Percentiles rank a stretch among this genome's conserved stretches.
Evolutionary conservation across 2,888 invertebrate species (phyloP).

Genomic region (Monochamus alternatus): DNA sequence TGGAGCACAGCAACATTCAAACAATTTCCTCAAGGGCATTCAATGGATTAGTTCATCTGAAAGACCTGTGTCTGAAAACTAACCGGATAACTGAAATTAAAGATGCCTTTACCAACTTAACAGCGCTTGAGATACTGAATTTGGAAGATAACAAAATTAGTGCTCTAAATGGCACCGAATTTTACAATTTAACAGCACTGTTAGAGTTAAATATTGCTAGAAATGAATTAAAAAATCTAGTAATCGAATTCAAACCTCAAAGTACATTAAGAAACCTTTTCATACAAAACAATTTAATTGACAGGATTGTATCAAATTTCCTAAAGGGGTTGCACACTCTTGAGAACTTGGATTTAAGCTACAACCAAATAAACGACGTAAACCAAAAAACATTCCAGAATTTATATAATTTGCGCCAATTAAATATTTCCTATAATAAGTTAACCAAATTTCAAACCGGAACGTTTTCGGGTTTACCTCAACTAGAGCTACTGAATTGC

Average conservation of each 20-base stretch:
- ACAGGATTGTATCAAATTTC: conserved; percentile 53
- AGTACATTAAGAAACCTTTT: conserved; percentile 58
- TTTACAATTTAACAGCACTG: conserved; percentile 60
- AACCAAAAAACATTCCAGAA: conserved; percentile 57
- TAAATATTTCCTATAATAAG: conserved; percentile 64
- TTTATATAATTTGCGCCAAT: conserved; percentile 58
- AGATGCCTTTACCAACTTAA: conserved; percentile 55
- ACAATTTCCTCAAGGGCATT: conserved; percentile 62
- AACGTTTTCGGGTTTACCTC: conserved; percentile 64
- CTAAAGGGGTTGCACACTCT: conserved; percentile 61
- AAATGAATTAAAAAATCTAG: conserved; percentile 59
- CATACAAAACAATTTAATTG: conserved; percentile 63
- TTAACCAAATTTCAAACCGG: conserved; percentile 62
- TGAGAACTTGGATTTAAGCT: conserved; percentile 63
- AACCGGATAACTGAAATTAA: conserved; percentile 60
- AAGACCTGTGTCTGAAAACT: conserved; percentile 61
- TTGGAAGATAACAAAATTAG: conserved; percentile 62
- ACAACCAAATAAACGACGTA: conserved; percentile 60
- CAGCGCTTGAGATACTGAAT: conserved; percentile 58
- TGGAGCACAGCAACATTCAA: conserved; percentile 62
- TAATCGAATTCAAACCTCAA: conserved; percentile 51
- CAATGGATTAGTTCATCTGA: conserved; percentile 60
- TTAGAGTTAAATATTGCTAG: conserved; percentile 59
- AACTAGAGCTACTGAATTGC: conserved; percentile 63
- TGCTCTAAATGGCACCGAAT: conserved; percentile 58